These are phyloP conservation scores for Propithecus deckenii DNA, from an alignment of 2,797 vertebrate genomes.

Conservation along the genomic window DNA sequence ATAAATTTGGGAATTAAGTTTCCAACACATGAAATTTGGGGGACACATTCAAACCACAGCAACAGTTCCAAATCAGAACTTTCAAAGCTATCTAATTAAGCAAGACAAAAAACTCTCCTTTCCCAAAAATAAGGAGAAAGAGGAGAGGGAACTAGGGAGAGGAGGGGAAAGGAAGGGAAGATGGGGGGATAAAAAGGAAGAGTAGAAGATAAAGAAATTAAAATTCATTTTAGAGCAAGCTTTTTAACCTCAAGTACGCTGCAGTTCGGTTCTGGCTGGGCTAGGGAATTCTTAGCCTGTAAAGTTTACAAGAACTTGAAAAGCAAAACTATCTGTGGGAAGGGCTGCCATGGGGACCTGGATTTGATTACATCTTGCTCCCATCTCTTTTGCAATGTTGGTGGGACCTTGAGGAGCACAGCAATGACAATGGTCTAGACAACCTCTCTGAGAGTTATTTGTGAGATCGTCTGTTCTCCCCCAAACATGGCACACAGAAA, in stretches of 20 bases:
- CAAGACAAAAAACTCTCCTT: neutral
- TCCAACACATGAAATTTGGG: neutral
- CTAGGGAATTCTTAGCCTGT: conserved; percentile 63
- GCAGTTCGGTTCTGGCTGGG: conserved; percentile 63
- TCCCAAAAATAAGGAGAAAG: neutral
- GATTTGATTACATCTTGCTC: conserved; percentile 67
- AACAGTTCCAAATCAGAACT: conserved; percentile 19
- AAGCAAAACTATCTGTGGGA: conserved; percentile 76
- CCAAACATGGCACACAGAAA: conserved; percentile 17
- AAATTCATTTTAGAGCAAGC: conserved; percentile 59
- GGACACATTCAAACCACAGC: neutral
- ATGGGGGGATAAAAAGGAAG: neutral
- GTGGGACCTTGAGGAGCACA: conserved; percentile 32
- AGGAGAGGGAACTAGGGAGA: neutral
- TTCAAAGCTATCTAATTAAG: conserved; percentile 55
- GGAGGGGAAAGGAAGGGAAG: neutral
- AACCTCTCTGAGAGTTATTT: conserved; percentile 2
- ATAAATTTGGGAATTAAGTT: neutral
- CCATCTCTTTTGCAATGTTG: conserved; percentile 69
- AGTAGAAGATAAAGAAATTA: conserved; percentile 52
- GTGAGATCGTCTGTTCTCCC: neutral
- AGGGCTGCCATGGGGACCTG: conserved; percentile 57
- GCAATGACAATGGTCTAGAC: neutral
- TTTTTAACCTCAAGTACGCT: conserved; percentile 52
- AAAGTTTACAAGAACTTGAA: conserved; percentile 76